phyloP scores from a whole-genome alignment of 2,888 invertebrate genomes.

The Cremastobaeus sp. region DNA sequence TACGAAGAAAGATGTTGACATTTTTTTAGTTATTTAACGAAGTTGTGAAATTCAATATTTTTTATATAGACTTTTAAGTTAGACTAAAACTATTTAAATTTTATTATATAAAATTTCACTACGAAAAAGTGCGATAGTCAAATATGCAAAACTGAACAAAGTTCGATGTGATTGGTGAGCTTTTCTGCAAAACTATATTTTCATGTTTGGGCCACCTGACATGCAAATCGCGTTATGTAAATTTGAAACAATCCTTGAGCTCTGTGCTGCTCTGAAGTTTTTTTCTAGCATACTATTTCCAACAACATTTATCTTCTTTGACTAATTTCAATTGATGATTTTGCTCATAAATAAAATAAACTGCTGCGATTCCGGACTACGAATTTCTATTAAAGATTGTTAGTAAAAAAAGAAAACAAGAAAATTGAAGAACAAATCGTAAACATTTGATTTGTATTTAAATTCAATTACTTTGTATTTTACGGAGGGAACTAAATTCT shows the following conservation, averaged over 20 bases:
- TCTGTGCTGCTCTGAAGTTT: conserved; percentile 21
- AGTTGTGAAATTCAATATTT: no score
- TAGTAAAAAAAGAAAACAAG: background rate
- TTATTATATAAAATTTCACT: background rate
- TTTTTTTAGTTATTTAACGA: no score
- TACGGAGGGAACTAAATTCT: no score
- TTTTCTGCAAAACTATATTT: conserved; percentile 13
- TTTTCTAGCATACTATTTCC: conserved; percentile 30
- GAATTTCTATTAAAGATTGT: background rate
- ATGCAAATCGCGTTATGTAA: conserved; percentile 33
- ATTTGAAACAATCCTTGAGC: conserved; percentile 1
- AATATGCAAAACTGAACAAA: conserved; percentile 14
- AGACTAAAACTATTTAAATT: no score
- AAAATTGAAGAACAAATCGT: background rate
- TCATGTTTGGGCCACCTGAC: conserved; percentile 15
- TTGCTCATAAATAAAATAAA: conserved; percentile 29
- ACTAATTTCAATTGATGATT: conserved; percentile 30
- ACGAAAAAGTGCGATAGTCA: background rate
- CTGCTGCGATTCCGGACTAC: conserved; percentile 35
- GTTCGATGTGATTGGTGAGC: conserved; percentile 10
- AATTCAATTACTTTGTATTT: no score
- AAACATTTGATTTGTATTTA: no score
- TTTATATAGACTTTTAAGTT: no score
- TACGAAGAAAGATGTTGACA: no score
- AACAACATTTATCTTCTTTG: conserved; percentile 26